Percentiles rank a stretch among this genome's conserved stretches.
Conservation (phyloP, 2,888 invertebrate genomes). For the Heliconius ismenius region DNA sequence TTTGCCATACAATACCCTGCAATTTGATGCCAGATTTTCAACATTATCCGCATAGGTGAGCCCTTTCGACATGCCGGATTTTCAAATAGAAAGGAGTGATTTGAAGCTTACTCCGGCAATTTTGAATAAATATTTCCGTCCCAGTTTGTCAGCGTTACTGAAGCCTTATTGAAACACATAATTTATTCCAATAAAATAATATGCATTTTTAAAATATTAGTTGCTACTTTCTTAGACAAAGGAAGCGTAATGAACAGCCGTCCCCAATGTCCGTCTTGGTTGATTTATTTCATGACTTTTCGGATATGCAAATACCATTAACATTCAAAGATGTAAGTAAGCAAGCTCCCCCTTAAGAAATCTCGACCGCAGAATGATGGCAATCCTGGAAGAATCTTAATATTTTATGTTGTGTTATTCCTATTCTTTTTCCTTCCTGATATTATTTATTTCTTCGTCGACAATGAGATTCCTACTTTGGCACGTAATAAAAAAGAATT, state of each 20-base stretch:
- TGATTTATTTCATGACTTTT: constrained; percentile 82
- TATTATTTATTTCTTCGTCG: constrained; percentile 80
- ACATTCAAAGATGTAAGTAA: constrained; percentile 78
- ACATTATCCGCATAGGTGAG: constrained; percentile 70
- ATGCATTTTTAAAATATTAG: constrained; percentile 66
- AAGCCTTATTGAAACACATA: constrained; percentile 21
- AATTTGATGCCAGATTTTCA: constrained; percentile 73
- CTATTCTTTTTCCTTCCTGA: constrained; percentile 78
- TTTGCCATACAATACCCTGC: constrained; percentile 77
- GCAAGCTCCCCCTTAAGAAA: constrained; percentile 68
- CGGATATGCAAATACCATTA: constrained; percentile 82
- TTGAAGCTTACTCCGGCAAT: constrained; percentile 64
- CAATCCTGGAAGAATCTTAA: constrained; percentile 81
- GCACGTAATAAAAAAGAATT: constrained; percentile 81
- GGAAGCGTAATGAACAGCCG: constrained; percentile 72
- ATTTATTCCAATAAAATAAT: constrained; percentile 15
- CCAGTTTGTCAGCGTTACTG: constrained; percentile 41
- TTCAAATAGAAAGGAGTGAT: constrained; percentile 66
- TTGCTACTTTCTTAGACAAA: constrained; percentile 74
- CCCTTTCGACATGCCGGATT: constrained; percentile 57
- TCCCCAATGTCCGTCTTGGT: constrained; percentile 78
- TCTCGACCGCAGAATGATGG: constrained; percentile 78
- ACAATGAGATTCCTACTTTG: constrained; percentile 82
- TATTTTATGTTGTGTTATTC: constrained; percentile 82
- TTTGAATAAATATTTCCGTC: constrained; percentile 50